phyloP scores from a whole-genome alignment of 2,113 vertebrate species.

The Aptenodytes patagonicus region DNA sequence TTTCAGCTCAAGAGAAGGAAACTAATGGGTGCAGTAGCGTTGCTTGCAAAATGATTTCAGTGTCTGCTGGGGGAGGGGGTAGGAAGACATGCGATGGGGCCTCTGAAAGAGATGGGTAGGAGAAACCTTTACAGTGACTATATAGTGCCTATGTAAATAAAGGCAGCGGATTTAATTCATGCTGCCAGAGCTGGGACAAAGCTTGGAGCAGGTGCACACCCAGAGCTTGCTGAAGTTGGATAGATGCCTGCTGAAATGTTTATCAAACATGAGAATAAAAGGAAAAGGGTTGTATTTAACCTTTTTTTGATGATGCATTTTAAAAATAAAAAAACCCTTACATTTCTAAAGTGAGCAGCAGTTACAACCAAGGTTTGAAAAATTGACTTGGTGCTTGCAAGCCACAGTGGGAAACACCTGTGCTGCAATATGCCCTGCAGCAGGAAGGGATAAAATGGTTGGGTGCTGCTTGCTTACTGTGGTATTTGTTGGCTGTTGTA shows the following conservation, averaged over 20 bases:
- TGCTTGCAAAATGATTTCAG: not conserved
- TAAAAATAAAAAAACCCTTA: not conserved
- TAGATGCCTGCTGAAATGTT: slow-evolving; percentile 15
- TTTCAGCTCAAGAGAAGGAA: not conserved
- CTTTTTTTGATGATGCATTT: not conserved
- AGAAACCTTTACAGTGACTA: not conserved
- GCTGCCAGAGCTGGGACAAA: not conserved
- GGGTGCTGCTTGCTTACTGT: not conserved
- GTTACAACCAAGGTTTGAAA: slow-evolving; percentile 2
- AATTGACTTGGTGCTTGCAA: not conserved
- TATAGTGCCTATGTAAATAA: not conserved
- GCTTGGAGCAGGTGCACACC: not conserved
- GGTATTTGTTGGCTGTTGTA: not conserved
- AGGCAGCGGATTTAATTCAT: not conserved
- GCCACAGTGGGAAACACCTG: slow-evolving; percentile 10
- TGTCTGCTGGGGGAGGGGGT: not conserved
- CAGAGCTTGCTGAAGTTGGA: not conserved
- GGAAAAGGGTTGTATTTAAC: not conserved
- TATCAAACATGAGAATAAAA: not conserved
- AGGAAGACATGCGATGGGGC: not conserved
- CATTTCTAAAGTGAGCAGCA: not conserved
- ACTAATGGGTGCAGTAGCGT: not conserved
- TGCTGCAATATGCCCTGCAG: not conserved
- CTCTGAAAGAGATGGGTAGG: not conserved
- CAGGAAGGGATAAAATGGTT: not conserved